phyloP scores from a whole-genome alignment of 2,888 invertebrate genomes.

The Ectemnius continuus region DNA sequence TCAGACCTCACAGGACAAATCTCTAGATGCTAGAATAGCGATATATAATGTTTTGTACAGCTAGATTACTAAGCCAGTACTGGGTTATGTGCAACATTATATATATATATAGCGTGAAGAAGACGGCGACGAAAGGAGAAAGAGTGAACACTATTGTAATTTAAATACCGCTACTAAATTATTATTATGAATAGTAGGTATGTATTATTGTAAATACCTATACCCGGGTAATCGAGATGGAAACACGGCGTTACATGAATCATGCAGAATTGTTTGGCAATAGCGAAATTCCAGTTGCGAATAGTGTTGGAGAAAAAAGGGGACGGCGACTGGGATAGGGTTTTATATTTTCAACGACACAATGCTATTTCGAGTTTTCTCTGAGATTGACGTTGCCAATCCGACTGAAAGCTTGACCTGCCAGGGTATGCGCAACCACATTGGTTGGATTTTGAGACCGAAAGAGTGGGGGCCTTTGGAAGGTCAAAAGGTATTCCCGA shows the following conservation, averaged over 20 bases:
- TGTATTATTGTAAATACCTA: constrained; percentile 75
- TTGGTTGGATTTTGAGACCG: neutral
- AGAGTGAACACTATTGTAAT: constrained; percentile 73
- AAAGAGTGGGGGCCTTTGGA: neutral
- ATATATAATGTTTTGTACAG: constrained; percentile 78
- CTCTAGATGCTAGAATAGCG: constrained; percentile 72
- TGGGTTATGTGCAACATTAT: constrained; percentile 78
- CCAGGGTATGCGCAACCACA: neutral
- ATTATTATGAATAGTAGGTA: constrained; percentile 67
- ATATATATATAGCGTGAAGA: constrained; percentile 52
- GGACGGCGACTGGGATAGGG: constrained; percentile 1
- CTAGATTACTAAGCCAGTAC: constrained; percentile 77
- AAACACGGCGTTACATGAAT: constrained; percentile 19
- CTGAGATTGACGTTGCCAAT: constrained; percentile 5
- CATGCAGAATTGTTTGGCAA: constrained; percentile 15
- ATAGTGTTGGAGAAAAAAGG: neutral
- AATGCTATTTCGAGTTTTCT: neutral
- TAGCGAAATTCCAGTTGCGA: neutral
- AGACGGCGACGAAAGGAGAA: constrained; percentile 45
- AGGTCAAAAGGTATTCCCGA: constrained; percentile 5
- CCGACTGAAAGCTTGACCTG: neutral
- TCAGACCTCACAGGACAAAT: constrained; percentile 75
- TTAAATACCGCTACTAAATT: constrained; percentile 69
- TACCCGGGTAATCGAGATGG: constrained; percentile 61
- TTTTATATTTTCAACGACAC: constrained; percentile 9